Percentiles rank a stretch among this genome's conserved stretches.
Evolutionary conservation across 2,113 vertebrate species (phyloP).

Genomic region (Gila orcuttii): DNA sequence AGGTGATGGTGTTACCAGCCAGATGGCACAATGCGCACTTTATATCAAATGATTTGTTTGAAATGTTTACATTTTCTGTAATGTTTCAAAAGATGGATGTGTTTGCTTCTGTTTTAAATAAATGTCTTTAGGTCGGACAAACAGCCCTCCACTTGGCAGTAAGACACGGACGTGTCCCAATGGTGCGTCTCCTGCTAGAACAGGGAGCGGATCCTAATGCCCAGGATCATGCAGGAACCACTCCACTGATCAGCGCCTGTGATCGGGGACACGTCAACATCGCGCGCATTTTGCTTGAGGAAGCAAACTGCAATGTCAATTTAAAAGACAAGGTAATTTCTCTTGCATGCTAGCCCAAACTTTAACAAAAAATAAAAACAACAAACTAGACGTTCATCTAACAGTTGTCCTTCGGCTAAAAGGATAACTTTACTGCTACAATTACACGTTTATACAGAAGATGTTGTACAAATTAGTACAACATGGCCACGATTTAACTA

Average conservation of each 20-base stretch:
- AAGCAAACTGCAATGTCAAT: constrained; percentile 78
- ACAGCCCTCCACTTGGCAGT: constrained; percentile 88
- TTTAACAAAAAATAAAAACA: background rate
- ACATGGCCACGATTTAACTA: background rate
- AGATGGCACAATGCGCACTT: background rate
- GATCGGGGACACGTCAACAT: constrained; percentile 86
- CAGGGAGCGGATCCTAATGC: constrained; percentile 79
- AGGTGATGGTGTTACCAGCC: constrained; percentile 75
- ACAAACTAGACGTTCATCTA: background rate
- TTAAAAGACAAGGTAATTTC: constrained; percentile 81
- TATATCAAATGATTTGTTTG: background rate
- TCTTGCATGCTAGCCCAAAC: background rate
- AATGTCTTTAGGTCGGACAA: constrained; percentile 80
- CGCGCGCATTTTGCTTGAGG: constrained; percentile 80
- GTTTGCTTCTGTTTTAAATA: constrained; percentile 6
- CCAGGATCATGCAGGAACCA: constrained; percentile 85
- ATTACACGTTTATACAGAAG: background rate
- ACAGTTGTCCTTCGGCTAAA: background rate
- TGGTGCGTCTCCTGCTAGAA: constrained; percentile 83
- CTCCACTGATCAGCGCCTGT: constrained; percentile 87
- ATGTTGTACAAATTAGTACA: background rate
- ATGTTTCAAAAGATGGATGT: background rate
- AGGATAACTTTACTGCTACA: background rate
- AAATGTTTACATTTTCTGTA: background rate
- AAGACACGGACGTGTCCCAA: constrained; percentile 84